Conservation (phyloP, 2,888 invertebrate genomes). For the Notodonta dromedarius region DNA sequence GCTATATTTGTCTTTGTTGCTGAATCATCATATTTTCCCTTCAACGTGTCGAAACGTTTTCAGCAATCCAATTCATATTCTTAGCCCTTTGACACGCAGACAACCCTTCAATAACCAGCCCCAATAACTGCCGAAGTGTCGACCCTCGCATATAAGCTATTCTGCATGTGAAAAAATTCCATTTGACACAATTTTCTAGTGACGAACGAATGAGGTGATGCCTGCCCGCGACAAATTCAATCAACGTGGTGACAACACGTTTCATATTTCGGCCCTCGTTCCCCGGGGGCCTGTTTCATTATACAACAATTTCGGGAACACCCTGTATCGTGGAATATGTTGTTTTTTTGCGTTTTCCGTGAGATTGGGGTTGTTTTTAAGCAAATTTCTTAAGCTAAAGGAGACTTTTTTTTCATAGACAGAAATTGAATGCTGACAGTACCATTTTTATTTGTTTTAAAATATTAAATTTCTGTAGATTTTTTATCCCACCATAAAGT, state of each 20-base stretch:
- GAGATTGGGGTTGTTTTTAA: conserved; percentile 21
- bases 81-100: too few species aligned
- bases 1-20: too few species aligned
- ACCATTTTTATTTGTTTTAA: too few species aligned
- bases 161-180: conserved; percentile 27
- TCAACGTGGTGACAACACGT: conserved; percentile 43
- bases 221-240: conserved; percentile 44
- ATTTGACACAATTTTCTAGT: conserved; percentile 35
- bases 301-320: conserved; percentile 43
- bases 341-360: conserved; percentile 18
- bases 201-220: conserved; percentile 27
- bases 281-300: conserved; percentile 36
- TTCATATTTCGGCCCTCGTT: conserved; percentile 31
- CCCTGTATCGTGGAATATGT: conserved; percentile 21
- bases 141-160: conserved; percentile 8
- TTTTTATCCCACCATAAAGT: too few species aligned
- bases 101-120: too few species aligned
- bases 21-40: too few species aligned
- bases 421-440: too few species aligned
- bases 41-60: too few species aligned
- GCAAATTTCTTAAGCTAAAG: too few species aligned
- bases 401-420: too few species aligned
- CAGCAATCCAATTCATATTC: too few species aligned
- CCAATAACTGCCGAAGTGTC: not conserved
- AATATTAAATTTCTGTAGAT: too few species aligned